These are phyloP conservation scores for Panthera tigris DNA, from an alignment of 2,113 vertebrate genomes.

Conservation along the genomic window DNA sequence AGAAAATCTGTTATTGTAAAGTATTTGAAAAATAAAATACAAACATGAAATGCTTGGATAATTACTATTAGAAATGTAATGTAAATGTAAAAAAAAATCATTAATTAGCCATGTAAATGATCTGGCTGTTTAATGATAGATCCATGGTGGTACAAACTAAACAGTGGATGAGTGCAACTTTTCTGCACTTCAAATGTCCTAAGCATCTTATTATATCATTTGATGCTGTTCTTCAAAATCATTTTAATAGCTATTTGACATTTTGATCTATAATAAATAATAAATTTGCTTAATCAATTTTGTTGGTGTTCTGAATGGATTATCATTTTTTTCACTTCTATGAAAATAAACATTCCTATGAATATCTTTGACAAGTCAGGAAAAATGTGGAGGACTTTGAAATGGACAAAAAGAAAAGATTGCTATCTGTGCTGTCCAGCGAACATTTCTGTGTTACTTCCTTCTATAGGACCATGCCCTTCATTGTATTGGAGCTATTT, in stretches of 20 bases:
- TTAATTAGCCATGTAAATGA: neutral
- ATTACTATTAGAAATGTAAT: neutral
- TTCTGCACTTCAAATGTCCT: neutral
- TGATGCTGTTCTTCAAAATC: neutral
- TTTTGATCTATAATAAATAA: neutral
- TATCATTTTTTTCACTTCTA: neutral
- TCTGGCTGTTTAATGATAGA: neutral
- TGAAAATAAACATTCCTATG: neutral
- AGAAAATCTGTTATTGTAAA: neutral
- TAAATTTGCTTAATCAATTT: neutral
- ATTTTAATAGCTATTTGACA: neutral
- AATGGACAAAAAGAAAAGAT: neutral
- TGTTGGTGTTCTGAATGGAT: neutral
- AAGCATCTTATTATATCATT: neutral
- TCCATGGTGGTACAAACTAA: neutral
- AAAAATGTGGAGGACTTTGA: neutral
- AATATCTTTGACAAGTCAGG: neutral
- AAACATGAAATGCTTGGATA: neutral
- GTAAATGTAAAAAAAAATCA: too few species aligned
- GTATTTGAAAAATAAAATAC: neutral
- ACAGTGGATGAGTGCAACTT: neutral
- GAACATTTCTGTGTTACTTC: neutral
- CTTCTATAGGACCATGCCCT: neutral
- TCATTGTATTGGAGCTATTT: neutral
- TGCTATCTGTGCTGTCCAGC: neutral